These are phyloP conservation scores for Sebastes matsubarae DNA, from an alignment of 2,797 vertebrate genomes.

Conservation along the genomic window DNA sequence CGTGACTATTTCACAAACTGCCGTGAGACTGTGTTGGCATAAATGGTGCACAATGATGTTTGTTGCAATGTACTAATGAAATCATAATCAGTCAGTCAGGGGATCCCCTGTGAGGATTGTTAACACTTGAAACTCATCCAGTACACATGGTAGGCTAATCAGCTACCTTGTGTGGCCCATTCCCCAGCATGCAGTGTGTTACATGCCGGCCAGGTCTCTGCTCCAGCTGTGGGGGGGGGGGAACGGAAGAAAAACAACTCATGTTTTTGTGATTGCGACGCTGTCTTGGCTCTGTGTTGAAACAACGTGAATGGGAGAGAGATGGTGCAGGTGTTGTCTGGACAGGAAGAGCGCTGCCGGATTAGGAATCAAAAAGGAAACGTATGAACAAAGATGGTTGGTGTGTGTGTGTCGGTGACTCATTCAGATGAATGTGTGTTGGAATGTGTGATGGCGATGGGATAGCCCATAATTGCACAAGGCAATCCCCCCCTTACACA, in stretches of 20 bases:
- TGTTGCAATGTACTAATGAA: not conserved
- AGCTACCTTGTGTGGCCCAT: constrained; percentile 22
- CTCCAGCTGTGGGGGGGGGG: constrained; percentile 15
- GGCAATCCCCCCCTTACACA: not conserved
- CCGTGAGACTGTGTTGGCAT: not conserved
- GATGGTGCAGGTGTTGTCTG: constrained; percentile 70
- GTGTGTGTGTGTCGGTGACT: constrained; percentile 54
- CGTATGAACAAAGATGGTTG: constrained; percentile 50
- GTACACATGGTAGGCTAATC: constrained; percentile 41
- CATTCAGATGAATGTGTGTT: constrained; percentile 43
- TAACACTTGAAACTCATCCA: constrained; percentile 27
- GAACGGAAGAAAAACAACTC: constrained; percentile 41
- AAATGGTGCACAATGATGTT: not conserved
- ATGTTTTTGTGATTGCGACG: constrained; percentile 40
- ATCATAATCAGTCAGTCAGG: not conserved
- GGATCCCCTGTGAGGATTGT: not conserved
- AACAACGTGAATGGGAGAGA: constrained; percentile 18
- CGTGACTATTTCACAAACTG: no score
- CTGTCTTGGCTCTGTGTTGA: constrained; percentile 4
- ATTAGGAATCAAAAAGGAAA: constrained; percentile 67
- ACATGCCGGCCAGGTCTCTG: not conserved
- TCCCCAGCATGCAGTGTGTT: not conserved
- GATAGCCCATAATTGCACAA: constrained; percentile 53
- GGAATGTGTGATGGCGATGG: constrained; percentile 42
- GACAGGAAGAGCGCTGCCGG: constrained; percentile 60